A percentile compares a stretch with the other conserved stretches of the same genome.
Evolutionary conservation across 2,113 vertebrate genomes (phyloP).

Genomic region (Pedionomus torquatus): DNA sequence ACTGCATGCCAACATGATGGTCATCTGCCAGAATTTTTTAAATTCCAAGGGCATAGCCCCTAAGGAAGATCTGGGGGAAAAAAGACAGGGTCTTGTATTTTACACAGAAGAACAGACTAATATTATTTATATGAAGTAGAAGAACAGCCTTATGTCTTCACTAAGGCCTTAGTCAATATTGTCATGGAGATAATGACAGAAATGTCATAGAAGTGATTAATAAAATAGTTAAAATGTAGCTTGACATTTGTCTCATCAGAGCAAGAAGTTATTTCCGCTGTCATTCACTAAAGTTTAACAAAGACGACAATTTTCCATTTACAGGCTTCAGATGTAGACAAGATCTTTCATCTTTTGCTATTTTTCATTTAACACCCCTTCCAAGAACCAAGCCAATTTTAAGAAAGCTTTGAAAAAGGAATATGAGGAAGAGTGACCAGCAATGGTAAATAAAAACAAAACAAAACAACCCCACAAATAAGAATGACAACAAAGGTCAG

Average conservation of each 20-base stretch:
- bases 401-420: background rate
- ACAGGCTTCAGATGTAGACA: background rate
- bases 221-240: background rate
- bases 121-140: background rate
- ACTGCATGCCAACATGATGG: background rate
- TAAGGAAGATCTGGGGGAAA: background rate
- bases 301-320: background rate
- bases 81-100: background rate
- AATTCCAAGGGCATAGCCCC: background rate
- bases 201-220: background rate
- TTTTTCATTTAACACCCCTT: background rate
- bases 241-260: background rate
- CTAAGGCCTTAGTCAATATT: background rate
- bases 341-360: background rate
- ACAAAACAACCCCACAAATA: background rate
- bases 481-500: background rate
- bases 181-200: background rate
- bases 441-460: background rate
- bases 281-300: background rate
- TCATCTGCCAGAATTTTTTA: background rate
- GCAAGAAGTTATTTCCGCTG: conserved; percentile 9
- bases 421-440: background rate
- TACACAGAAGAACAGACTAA: background rate
- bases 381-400: background rate
- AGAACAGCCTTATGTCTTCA: background rate